Conservation (phyloP, 1,140 invertebrate genomes). For the Acromyrmex echinatior region DNA sequence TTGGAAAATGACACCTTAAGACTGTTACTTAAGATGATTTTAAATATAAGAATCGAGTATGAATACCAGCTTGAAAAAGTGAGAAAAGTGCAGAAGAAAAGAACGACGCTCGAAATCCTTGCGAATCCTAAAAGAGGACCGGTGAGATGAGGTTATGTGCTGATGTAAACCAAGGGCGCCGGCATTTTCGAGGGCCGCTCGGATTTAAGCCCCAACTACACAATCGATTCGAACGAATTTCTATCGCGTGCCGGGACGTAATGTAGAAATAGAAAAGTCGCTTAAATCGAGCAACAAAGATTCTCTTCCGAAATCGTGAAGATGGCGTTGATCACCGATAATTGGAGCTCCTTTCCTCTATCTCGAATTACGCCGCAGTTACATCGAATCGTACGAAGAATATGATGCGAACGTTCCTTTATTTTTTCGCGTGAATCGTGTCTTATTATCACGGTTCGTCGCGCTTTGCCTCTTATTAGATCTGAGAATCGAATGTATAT, state of each 20-base stretch:
- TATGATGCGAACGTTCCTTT: background rate
- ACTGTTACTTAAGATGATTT: no score
- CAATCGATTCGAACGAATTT: slow-evolving; percentile 4
- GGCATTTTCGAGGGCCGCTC: background rate
- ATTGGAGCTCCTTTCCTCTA: background rate
- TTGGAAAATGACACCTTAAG: no score
- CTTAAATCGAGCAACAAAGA: background rate
- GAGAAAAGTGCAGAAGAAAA: background rate
- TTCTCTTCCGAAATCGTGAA: background rate
- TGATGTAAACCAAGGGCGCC: slow-evolving; percentile 13
- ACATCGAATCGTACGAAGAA: background rate
- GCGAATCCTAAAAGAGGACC: background rate
- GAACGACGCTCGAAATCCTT: background rate
- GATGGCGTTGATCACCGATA: slow-evolving; percentile 23
- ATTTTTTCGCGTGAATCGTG: background rate
- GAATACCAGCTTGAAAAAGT: no score
- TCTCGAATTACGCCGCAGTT: background rate
- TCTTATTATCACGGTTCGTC: background rate
- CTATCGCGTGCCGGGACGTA: background rate
- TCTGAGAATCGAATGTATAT: no score
- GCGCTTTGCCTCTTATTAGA: no score
- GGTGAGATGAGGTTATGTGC: slow-evolving; percentile 16
- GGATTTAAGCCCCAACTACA: background rate
- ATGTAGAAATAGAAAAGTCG: background rate
- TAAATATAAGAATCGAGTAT: no score